These are phyloP conservation scores for Neodon shergylaensis DNA, from an alignment of 2,113 vertebrate genomes.

Conservation along the genomic window DNA sequence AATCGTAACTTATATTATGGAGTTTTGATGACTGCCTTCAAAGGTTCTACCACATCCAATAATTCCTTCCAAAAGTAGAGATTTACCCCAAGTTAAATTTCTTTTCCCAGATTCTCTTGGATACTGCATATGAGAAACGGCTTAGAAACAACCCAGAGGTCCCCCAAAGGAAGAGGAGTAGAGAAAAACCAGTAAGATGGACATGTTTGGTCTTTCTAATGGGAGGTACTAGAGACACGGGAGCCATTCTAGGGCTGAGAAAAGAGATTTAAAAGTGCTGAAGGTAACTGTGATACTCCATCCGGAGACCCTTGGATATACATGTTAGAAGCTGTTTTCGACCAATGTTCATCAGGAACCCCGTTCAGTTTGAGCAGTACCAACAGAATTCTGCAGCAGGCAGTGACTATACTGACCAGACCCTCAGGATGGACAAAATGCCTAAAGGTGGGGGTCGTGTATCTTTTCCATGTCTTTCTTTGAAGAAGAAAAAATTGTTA, in stretches of 20 bases:
- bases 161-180: neutral
- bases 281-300: neutral
- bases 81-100: constrained; percentile 40
- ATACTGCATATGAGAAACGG: neutral
- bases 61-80: constrained; percentile 35
- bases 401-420: neutral
- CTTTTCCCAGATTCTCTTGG: neutral
- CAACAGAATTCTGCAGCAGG: neutral
- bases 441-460: neutral
- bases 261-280: neutral
- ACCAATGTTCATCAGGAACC: neutral
- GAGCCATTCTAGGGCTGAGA: neutral
- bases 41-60: neutral
- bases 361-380: neutral
- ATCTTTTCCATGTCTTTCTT: neutral
- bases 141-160: neutral
- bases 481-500: neutral
- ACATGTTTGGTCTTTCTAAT: neutral
- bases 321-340: neutral
- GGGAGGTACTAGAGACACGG: neutral
- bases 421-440: neutral
- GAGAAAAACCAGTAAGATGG: neutral
- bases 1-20: neutral
- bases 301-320: neutral
- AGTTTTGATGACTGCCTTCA: neutral